Conservation (phyloP, 2,113 vertebrate species). For the Chlorodrepanis virens region DNA sequence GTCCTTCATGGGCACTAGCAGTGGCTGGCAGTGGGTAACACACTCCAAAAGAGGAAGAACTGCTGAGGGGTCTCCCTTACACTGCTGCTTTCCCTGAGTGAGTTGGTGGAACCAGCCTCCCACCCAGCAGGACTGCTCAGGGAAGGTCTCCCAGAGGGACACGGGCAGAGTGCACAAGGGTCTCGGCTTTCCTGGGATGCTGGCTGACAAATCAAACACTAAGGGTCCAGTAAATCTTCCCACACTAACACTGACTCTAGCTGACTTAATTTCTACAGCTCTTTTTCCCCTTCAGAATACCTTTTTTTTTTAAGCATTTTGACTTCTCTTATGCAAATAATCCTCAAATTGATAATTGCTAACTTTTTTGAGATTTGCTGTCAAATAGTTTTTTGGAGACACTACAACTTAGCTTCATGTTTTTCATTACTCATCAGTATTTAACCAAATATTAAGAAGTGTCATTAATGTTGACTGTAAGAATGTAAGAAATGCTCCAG, state of each 20-base stretch:
- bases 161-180: neutral
- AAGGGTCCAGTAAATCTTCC: neutral
- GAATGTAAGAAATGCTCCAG: neutral
- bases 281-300: neutral
- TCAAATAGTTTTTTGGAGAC: neutral
- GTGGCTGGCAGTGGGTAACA: neutral
- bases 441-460: neutral
- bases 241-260: neutral
- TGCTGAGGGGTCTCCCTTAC: neutral
- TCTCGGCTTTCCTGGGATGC: neutral
- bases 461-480: neutral
- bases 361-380: neutral
- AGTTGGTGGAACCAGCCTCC: neutral
- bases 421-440: neutral
- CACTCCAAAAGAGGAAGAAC: neutral
- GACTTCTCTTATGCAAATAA: neutral
- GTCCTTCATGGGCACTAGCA: neutral
- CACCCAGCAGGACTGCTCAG: neutral
- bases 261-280: neutral
- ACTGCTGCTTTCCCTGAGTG: neutral
- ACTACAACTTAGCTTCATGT: neutral
- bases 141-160: rapidly evolving
- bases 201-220: neutral
- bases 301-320: neutral
- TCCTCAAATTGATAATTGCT: neutral